These are phyloP conservation scores for Atherinosoma microstoma DNA, from an alignment of 2,797 vertebrate species.

Conservation along the genomic window DNA sequence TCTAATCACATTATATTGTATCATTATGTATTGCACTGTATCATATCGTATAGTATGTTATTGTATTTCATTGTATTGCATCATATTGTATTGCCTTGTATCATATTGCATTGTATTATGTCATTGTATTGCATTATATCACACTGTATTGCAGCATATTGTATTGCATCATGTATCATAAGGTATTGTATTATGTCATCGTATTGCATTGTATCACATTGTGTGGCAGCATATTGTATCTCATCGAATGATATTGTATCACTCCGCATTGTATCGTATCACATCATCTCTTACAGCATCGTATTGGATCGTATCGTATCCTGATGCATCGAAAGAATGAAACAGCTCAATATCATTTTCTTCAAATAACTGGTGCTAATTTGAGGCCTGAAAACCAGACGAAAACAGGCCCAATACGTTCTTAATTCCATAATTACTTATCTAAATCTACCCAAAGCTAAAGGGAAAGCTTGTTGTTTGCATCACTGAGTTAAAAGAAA, in stretches of 20 bases:
- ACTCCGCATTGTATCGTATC: neutral
- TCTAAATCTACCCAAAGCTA: neutral
- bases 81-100: too few species aligned
- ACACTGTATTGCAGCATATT: neutral
- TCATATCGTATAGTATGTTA: too few species aligned
- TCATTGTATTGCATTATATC: too few species aligned
- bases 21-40: too few species aligned
- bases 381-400: neutral
- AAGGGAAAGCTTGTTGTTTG: constrained; percentile 11
- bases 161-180: neutral
- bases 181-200: too few species aligned
- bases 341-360: too few species aligned
- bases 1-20: neutral
- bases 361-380: neutral
- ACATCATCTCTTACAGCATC: too few species aligned
- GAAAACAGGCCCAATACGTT: neutral
- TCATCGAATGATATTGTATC: neutral
- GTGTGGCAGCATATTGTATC: neutral
- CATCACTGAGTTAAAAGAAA: neutral
- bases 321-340: too few species aligned
- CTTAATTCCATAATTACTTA: neutral
- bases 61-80: too few species aligned
- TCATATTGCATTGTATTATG: too few species aligned
- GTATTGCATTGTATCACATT: neutral
- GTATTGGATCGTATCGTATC: too few species aligned